These are phyloP conservation scores for Cephus runcator DNA, from an alignment of 2,888 invertebrate genomes.

Conservation along the genomic window DNA sequence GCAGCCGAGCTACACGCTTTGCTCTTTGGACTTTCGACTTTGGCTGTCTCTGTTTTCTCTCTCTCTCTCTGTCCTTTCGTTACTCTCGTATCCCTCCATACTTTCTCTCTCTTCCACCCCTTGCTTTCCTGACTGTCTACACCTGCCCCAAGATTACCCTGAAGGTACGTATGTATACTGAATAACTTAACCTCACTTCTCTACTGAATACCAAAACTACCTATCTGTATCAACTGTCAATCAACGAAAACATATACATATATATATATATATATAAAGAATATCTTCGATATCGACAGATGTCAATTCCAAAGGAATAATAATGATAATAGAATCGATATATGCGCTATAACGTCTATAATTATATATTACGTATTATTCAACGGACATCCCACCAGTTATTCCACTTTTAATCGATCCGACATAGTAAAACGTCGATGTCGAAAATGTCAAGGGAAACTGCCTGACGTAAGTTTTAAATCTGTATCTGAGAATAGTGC, in stretches of 20 bases:
- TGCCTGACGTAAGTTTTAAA: background rate
- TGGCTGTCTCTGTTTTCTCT: background rate
- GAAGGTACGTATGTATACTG: background rate
- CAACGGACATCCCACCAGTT: background rate
- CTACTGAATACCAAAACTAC: background rate
- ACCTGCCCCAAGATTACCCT: background rate
- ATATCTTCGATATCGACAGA: background rate
- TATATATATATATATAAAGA: background rate
- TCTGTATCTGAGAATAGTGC: background rate
- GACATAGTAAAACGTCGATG: background rate
- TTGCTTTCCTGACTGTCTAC: background rate
- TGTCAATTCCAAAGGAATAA: background rate
- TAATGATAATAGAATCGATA: background rate
- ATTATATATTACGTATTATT: background rate
- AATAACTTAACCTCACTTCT: background rate
- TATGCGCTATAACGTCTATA: background rate
- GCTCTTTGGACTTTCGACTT: background rate
- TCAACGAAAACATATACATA: background rate
- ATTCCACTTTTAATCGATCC: background rate
- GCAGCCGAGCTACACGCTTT: conserved; percentile 10
- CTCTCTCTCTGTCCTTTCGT: conserved; percentile 4
- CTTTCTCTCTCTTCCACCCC: conserved; percentile 1
- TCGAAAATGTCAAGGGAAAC: background rate
- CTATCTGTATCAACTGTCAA: background rate
- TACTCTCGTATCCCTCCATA: background rate